A percentile compares a stretch with the other conserved stretches of the same genome.
These are phyloP conservation scores for Halictus quadricinctus DNA, from an alignment of 2,888 invertebrate species.

Conservation along the genomic window DNA sequence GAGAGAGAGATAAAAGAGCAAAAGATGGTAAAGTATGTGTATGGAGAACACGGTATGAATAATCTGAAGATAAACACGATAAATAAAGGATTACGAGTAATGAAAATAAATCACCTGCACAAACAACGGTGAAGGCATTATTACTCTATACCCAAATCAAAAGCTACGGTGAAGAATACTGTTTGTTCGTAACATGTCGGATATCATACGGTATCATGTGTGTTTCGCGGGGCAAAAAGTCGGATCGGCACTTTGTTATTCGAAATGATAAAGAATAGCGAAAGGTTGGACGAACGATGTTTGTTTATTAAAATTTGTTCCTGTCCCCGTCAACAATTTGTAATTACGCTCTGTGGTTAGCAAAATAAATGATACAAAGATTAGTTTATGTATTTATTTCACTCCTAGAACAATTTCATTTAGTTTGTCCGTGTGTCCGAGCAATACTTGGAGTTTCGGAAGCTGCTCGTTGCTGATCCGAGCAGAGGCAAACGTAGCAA, in stretches of 20 bases:
- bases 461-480: neutral
- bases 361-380: too few relatives aligned
- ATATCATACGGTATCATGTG: neutral
- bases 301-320: neutral
- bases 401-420: too few relatives aligned
- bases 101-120: constrained; percentile 3
- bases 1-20: neutral
- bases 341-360: too few relatives aligned
- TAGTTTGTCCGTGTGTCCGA: neutral
- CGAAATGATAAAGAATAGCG: neutral
- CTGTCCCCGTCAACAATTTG: neutral
- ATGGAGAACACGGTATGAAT: neutral
- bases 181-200: neutral
- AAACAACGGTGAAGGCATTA: neutral
- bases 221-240: neutral
- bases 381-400: too few relatives aligned
- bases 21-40: neutral
- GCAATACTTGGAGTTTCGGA: neutral
- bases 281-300: neutral
- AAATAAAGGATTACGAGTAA: neutral
- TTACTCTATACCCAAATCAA: neutral
- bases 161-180: neutral
- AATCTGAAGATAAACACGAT: constrained; percentile 9
- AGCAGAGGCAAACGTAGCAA: neutral
- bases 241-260: neutral